These are phyloP conservation scores for Pygocentrus nattereri DNA, from an alignment of 2,797 vertebrate species.

Conservation along the genomic window DNA sequence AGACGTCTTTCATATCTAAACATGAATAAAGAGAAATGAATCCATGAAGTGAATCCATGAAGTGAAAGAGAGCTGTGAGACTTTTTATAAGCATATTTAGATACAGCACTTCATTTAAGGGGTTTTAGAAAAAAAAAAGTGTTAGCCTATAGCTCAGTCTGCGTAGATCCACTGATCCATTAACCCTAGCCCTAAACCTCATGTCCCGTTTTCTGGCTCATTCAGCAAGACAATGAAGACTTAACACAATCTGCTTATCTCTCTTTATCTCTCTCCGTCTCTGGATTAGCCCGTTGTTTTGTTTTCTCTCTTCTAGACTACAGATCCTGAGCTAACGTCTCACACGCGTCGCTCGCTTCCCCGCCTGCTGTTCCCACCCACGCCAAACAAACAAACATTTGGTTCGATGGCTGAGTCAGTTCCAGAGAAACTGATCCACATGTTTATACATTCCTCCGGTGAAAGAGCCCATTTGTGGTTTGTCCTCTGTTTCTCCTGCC, in stretches of 20 bases:
- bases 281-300: not conserved
- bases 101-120: too few species aligned
- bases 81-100: too few species aligned
- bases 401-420: constrained; percentile 61
- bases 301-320: constrained; percentile 3
- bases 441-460: constrained; percentile 75
- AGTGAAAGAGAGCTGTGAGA: too few species aligned
- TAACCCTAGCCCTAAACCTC: too few species aligned
- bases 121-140: too few species aligned
- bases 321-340: constrained; percentile 7
- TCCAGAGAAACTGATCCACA: constrained; percentile 66
- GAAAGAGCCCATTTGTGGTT: constrained; percentile 72
- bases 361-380: constrained; percentile 55
- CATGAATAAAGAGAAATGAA: too few species aligned
- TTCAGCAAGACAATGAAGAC: too few species aligned
- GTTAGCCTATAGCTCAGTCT: too few species aligned
- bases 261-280: constrained; percentile 6
- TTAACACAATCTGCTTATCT: not conserved
- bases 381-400: constrained; percentile 69
- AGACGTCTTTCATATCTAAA: too few species aligned
- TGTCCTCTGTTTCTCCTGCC: constrained; percentile 33
- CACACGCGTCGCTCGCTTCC: constrained; percentile 45
- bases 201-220: too few species aligned
- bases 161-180: too few species aligned
- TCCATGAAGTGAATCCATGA: too few species aligned